Base-by-base conservation (phyloP, 1,140 invertebrate genomes). In the Diploscapter pachys region DNA sequence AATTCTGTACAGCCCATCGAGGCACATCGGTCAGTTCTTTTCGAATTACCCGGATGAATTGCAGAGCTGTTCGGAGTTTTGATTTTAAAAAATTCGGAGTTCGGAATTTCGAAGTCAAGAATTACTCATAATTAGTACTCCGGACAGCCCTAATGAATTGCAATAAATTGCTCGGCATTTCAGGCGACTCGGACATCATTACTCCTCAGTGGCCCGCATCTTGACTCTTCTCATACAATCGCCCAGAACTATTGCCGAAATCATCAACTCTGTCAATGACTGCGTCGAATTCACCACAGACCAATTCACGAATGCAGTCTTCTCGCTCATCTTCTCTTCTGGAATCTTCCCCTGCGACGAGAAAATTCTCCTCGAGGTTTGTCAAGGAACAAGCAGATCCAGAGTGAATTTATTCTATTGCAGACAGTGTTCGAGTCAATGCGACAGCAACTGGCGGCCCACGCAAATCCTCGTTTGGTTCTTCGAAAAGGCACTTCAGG, bases 401-500 rank as follows among this genome's bases (percentile, higher is more conserved):
- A 31, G 31, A 31, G 31, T 31, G 31, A 31, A 31, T 31, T 31
- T 31, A 1, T 31, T 31, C 31, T 31, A 31, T 31, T 31, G 31
- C 31, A 31, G 31, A 31, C 31, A 1, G 31, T 31, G 69, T 89
- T 91, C 56, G 90, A 93, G 79, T 87, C 98, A 50, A 92, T 95
- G 80, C 90, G 92, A 81, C 88, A 93, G 48, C 93, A 96, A 87
- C 87, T 96, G 79, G 89, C 91, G 9, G 89, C 90, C 11, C 91
- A 90, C 71, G 91, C 92, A 74, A 92, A 95, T 88, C 94, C 94
- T 0, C 88, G 93, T 77, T 90, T 91, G 79, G 83, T 96, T 55
- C 87, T 98, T 6, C 89, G 93, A 49, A 91, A 93, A 69, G 92
- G 92, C 57, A 92, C 91, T 3, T 93, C 92, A 86, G 92, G 94